Evolutionary conservation across 2,888 invertebrate genomes (phyloP), one percentile per base, ranked within the genome.

Genomic region (Stomorhina lunata): DNA sequence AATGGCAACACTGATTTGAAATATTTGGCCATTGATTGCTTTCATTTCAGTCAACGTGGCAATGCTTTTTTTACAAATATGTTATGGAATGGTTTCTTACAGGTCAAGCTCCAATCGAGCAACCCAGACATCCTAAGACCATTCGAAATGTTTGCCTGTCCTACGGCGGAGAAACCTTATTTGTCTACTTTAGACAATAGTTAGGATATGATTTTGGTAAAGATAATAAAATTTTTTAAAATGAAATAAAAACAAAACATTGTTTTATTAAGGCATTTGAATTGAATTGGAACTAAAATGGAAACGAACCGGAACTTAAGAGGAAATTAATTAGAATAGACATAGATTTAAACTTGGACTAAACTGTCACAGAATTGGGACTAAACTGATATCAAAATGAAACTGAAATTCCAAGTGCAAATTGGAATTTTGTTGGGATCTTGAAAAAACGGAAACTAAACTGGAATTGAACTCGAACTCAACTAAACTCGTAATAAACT

Each of bases 11-110:
- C 90, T 0, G 93, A 94, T 88, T 90, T 91, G 80, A 89, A 92
- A 4, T 92, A 91, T 85, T 88, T 94, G 55, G 92, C 93, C 0
- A 87, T 88, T 22, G 94, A 94, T 86, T 94, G 94, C 86, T 94
- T 94, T 85, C 94, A 94, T 86, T 91, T 93, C 4, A 93, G 93
- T 85, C 94, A 94, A 86, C 92, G 92, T 79, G 91, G 91, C 40
- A 92, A 93, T 85, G 93, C 93, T 1, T 87, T 90, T 87, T 90
- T 91, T 83, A 90, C 92, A 2, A 93, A 92, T 85, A 88, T 91
- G 17, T 81, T 94, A 25, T 94, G 94, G 94, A 93, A 93, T 85
- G 93, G 92, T 75, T 88, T 90, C 88, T 32, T 89, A 79, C 90
- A 93, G 86, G 92, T 93, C 0, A 89, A 92, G 4, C 92, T 91